These are phyloP conservation scores for Elephantulus edwardii DNA, from an alignment of 2,113 vertebrate species.

Conservation along the genomic window DNA sequence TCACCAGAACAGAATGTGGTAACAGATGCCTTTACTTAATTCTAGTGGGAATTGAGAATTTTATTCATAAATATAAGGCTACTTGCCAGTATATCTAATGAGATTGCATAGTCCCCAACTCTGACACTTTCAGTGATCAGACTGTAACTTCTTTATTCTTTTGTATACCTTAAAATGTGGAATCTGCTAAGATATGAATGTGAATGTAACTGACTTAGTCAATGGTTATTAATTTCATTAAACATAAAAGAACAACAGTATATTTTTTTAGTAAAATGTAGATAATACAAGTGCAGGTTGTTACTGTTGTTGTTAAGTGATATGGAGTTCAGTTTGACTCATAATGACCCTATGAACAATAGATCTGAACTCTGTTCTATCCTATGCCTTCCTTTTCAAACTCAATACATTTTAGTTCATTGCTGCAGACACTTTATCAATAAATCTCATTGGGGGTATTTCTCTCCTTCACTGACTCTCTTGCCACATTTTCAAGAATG, in stretches of 20 bases:
- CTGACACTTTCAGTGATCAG: constrained; percentile 4
- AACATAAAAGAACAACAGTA: not conserved
- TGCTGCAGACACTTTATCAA: too few species aligned
- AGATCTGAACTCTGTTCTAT: too few species aligned
- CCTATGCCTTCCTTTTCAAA: too few species aligned
- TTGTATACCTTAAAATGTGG: not conserved
- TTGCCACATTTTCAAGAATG: too few species aligned
- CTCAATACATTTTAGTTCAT: too few species aligned
- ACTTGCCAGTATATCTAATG: constrained; percentile 49
- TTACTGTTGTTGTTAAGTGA: too few species aligned
- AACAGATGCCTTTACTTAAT: constrained; percentile 65
- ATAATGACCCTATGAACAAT: too few species aligned
- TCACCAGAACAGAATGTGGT: constrained; percentile 52
- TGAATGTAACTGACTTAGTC: not conserved
- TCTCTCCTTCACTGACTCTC: too few species aligned
- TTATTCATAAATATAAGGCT: constrained; percentile 59
- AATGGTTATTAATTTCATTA: not conserved
- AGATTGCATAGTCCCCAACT: constrained; percentile 14
- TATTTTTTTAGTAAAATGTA: not conserved
- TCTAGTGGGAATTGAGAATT: constrained; percentile 61
- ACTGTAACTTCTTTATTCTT: not conserved
- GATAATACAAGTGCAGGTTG: not conserved
- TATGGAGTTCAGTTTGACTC: too few species aligned
- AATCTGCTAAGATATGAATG: not conserved
- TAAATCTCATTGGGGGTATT: too few species aligned